Evolutionary conservation across 2,888 invertebrate species (phyloP).

Genomic region (Nowickia ferox): DNA sequence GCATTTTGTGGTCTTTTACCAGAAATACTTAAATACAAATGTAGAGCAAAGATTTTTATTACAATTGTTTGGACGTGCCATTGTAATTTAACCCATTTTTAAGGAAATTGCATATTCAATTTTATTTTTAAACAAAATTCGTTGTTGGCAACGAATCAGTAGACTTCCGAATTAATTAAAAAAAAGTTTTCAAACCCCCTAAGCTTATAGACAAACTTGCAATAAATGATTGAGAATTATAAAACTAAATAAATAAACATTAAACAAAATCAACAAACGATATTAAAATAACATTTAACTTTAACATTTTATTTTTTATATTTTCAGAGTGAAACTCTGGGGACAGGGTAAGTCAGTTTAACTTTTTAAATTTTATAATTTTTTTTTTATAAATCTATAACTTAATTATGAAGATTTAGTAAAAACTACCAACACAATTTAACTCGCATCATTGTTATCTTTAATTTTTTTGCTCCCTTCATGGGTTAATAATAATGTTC

Average conservation of each 20-base stretch:
- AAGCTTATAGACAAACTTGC: too few species aligned
- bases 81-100: conserved; percentile 48
- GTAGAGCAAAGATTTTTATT: conserved; percentile 60
- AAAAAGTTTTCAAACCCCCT: too few species aligned
- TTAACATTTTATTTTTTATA: background rate
- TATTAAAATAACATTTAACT: too few species aligned
- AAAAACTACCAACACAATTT: too few species aligned
- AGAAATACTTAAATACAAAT: conserved; percentile 44
- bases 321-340: background rate
- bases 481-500: conserved; percentile 37
- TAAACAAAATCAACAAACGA: too few species aligned
- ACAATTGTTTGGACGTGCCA: conserved; percentile 51
- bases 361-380: background rate
- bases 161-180: too few species aligned
- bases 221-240: too few species aligned
- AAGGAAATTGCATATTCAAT: too few species aligned
- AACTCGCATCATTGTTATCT: background rate
- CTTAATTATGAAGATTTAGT: too few species aligned
- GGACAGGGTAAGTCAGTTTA: background rate
- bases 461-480: background rate
- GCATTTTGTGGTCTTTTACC: conserved; percentile 60
- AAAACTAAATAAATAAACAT: too few species aligned
- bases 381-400: background rate
- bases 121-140: too few species aligned
- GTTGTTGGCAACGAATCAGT: too few species aligned